Base-by-base conservation (phyloP, 2,113 vertebrate species). In the Cyanistes caeruleus region DNA sequence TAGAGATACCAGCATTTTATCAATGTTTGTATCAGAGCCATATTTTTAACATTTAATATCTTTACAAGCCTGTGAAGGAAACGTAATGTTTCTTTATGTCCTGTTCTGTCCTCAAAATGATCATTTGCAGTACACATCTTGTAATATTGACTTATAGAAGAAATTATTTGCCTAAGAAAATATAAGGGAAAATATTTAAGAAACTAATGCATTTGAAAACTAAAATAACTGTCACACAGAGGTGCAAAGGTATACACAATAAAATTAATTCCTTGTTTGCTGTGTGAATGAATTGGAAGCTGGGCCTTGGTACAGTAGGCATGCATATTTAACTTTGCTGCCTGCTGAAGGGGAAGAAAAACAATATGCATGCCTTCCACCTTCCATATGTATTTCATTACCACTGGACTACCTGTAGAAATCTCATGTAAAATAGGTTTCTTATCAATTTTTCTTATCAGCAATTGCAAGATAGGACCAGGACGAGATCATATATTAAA, bases 331-430 rank as follows among this genome's bases (percentile, higher is more conserved):
- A 76, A 9, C 9, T 53, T 67, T 2, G 5, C 16, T 70, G 48
- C 15, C 12, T 51, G 39, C 46, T 39, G 21, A 43, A 70, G 46
- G 51, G 37, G 23, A 43, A 53, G 31, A 52, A 78, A 74, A 87
- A 13, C 13, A 65, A 18, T 30, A 18, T 37, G 30, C 13, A 35
- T 2, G 3, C 49, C n/a, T 68, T 78, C 5, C 0, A 0, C 49
- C n/a, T 68, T 78, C 5, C 0, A 0, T 30, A 24, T 8, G 5
- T 56, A n/a, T 79, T 84, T 85, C 16, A 21, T 63, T 63, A 63
- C 20, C 64, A 23, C 15, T 70, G 43, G 49, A 46, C 43, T 62
- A 70, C 2, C 28, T 35, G 5, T 44, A 20, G 48, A 75, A 81
- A 75, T 70, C 10, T 70, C 28, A 28, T 12, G 15, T 72, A 56